Evolutionary conservation across 2,888 invertebrate species (phyloP).

Genomic region (Pachydiplax longipennis): DNA sequence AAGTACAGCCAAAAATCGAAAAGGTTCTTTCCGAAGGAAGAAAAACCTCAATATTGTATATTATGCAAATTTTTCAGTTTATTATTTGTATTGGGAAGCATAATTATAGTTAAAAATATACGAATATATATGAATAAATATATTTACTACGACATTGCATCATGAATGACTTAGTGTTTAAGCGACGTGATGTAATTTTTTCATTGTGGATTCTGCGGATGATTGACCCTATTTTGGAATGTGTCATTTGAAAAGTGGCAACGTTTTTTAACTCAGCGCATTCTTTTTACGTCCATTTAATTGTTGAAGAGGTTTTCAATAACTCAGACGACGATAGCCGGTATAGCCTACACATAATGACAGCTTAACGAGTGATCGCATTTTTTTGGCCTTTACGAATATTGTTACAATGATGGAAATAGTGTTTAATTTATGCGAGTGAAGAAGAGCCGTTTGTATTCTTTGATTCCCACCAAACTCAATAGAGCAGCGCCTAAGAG

Average conservation of each 20-base stretch:
- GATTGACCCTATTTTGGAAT: not conserved
- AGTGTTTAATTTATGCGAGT: conserved; percentile 9
- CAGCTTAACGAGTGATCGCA: not conserved
- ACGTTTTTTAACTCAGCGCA: not conserved
- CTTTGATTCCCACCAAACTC: conserved; percentile 16
- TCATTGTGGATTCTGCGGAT: not conserved
- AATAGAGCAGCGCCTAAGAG: not conserved
- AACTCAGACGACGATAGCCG: not conserved
- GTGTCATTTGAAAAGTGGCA: not conserved
- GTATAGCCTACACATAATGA: not conserved
- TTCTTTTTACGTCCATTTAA: not conserved
- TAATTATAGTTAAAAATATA: conserved; percentile 6
- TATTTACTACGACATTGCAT: conserved; percentile 5
- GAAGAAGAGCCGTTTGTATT: not conserved
- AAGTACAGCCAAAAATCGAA: not conserved
- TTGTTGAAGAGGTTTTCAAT: not conserved
- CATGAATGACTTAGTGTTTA: not conserved
- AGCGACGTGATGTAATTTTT: conserved; percentile 14
- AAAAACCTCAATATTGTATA: conserved; percentile 12
- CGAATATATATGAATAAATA: conserved; percentile 25
- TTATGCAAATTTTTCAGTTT: conserved; percentile 11
- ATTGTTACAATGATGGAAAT: not conserved
- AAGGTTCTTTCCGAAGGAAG: conserved; percentile 22
- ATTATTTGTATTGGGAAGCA: conserved; percentile 25
- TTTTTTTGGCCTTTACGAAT: not conserved